Evolutionary conservation across 2,113 vertebrate genomes (phyloP).

Genomic region (Pteropus alecto): DNA sequence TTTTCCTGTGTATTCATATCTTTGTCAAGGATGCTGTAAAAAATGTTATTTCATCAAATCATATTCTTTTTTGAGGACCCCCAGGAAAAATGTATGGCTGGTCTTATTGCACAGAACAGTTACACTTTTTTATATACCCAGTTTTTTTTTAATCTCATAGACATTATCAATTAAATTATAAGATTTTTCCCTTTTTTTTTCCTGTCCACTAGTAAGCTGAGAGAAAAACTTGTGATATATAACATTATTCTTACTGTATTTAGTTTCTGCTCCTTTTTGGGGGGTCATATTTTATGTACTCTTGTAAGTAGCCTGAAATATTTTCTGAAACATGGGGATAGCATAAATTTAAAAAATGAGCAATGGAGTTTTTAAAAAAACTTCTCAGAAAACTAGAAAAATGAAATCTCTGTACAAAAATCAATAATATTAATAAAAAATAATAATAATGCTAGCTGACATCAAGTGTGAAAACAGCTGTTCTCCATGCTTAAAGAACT

Average conservation of each 20-base stretch:
- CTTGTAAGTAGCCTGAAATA: not conserved
- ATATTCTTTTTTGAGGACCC: not conserved
- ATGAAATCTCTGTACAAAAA: not conserved
- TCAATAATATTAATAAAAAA: conserved; percentile 4
- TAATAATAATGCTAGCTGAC: not conserved
- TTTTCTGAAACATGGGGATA: not conserved
- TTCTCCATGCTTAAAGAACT: not conserved
- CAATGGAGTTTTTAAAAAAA: not conserved
- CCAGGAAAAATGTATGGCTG: not conserved
- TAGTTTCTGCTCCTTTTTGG: not conserved
- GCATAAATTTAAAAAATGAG: not conserved
- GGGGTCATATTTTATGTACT: not conserved
- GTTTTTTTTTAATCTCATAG: not conserved
- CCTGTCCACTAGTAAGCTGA: not conserved
- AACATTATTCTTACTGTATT: not conserved
- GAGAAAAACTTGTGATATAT: not conserved
- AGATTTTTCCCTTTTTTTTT: not conserved
- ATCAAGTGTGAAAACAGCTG: not conserved
- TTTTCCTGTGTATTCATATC: not conserved
- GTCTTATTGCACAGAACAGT: not conserved
- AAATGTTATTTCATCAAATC: not conserved
- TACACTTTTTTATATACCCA: not conserved
- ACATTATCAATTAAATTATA: not conserved
- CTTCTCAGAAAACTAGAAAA: not conserved
- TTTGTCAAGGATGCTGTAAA: not conserved